Evolutionary conservation across 2,797 vertebrate genomes (phyloP).

Genomic region (Helarctos malayanus): DNA sequence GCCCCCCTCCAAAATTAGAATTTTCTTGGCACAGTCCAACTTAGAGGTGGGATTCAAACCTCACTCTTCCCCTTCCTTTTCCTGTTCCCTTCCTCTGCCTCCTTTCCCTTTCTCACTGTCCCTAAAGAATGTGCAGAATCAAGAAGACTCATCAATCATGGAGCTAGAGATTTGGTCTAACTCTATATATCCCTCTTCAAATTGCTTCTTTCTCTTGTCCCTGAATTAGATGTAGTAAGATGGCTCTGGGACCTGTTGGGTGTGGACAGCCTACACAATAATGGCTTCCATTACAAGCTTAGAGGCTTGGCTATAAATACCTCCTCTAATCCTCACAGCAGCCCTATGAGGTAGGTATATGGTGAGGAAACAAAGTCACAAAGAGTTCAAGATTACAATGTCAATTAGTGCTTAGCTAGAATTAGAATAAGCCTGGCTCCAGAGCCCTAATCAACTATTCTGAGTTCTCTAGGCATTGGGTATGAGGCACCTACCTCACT

Average conservation of each 20-base stretch:
- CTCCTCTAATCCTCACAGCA: background rate
- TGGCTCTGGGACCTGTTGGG: background rate
- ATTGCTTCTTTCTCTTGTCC: background rate
- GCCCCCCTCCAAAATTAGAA: background rate
- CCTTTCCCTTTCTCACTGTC: background rate
- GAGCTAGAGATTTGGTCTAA: background rate
- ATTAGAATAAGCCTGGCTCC: background rate
- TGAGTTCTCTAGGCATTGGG: no score
- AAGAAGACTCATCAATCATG: background rate
- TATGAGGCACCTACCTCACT: no score
- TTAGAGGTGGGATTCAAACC: background rate
- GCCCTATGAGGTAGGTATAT: background rate
- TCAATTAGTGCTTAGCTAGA: background rate
- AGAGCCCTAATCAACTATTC: background rate
- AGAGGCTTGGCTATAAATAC: background rate
- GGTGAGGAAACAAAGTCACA: background rate
- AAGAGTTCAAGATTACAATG: background rate
- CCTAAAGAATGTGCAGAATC: background rate
- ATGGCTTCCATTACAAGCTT: background rate
- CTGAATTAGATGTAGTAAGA: background rate
- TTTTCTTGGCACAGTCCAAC: background rate
- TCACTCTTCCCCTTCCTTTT: background rate
- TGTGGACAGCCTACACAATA: background rate
- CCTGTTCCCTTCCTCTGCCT: background rate
- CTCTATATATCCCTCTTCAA: background rate